Evolutionary conservation across 2,113 vertebrate genomes (phyloP), one percentile per base, ranked within the genome.

Genomic region (Asarcornis scutulata): DNA sequence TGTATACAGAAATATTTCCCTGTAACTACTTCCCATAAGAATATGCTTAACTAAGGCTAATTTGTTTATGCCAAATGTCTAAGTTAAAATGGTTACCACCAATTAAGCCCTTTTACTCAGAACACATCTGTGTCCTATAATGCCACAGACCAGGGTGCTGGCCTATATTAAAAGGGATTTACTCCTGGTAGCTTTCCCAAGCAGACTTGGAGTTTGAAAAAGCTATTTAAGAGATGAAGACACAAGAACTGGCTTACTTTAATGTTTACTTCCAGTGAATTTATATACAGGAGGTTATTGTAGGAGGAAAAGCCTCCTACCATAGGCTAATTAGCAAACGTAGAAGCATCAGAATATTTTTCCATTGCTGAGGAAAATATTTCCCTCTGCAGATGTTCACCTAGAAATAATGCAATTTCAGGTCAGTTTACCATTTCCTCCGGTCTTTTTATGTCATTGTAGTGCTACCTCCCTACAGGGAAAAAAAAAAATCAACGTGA

Each of bases 171-270:
- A 68, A 78, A 84, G 34, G 73, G 42, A 96, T 93, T 96, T 95
- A 59, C 38, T 96, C 42, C 58, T 91, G 84, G 60, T 83, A 55
- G 16, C 42, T 85, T 96, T 96, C 87, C 84, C 85, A 94, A 89
- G 52, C n/a, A 73, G 89, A 34, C 8, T 72, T 73, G 20, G 60
- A 72, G n/a, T 68, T 87, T 56, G 66, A 89, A 81, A 89, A 50
- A 73, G 25, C 8, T 56, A 23, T 42, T 86, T 6, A 42, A 36
- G 2, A 44, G 58, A 59, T 17, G 2, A 74, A 78, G 81, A 59
- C 7, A 4, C 52, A 12, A 44, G 36, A 83, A 84, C 68, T 17
- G 6, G 3, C 74, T 83, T 80, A 42, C 13, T 82, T 89, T 29
- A 42, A 2, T 60, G 9, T 75, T 84, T 84, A 72, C 89, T 89